A percentile compares a stretch with the other conserved stretches of the same genome.
phyloP scores from a whole-genome alignment of 2,113 vertebrate species.

The Pituophis catenifer region DNA sequence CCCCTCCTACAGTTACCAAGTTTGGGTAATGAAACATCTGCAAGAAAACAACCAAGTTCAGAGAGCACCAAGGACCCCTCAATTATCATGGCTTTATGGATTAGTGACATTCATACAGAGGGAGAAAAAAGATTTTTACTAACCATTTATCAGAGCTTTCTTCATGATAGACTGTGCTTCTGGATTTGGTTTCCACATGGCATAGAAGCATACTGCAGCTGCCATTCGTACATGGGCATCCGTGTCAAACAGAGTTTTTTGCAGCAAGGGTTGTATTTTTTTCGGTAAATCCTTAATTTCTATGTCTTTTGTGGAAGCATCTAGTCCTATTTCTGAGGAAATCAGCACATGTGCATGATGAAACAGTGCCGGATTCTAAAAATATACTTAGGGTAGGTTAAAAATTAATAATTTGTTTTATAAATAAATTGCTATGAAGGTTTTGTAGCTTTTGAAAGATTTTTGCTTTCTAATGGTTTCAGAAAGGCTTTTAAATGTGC shows the following conservation, averaged over 20 bases:
- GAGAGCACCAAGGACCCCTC: background rate
- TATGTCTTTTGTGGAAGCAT: background rate
- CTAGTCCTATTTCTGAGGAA: background rate
- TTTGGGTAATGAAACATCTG: background rate
- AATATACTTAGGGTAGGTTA: background rate
- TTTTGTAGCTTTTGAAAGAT: background rate
- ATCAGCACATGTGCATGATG: background rate
- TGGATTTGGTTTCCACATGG: constrained; percentile 40
- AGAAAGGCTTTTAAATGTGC: background rate
- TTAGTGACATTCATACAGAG: background rate
- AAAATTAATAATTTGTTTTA: background rate
- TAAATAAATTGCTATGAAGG: constrained; percentile 4
- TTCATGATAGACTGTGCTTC: constrained; percentile 59
- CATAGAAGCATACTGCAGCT: constrained; percentile 65
- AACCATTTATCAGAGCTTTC: constrained; percentile 59
- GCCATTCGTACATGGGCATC: constrained; percentile 63
- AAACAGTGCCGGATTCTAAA: background rate
- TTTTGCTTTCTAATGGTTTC: background rate
- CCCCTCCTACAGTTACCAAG: no score
- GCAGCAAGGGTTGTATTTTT: constrained; percentile 50
- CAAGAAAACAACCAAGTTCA: background rate
- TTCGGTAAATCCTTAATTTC: constrained; percentile 50
- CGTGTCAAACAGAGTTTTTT: constrained; percentile 52
- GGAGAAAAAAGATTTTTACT: constrained; percentile 1
- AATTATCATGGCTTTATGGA: background rate